Percentiles rank a stretch among this genome's conserved stretches.
phyloP scores from a whole-genome alignment of 2,113 vertebrate species.

The Aviceda subcristata region DNA sequence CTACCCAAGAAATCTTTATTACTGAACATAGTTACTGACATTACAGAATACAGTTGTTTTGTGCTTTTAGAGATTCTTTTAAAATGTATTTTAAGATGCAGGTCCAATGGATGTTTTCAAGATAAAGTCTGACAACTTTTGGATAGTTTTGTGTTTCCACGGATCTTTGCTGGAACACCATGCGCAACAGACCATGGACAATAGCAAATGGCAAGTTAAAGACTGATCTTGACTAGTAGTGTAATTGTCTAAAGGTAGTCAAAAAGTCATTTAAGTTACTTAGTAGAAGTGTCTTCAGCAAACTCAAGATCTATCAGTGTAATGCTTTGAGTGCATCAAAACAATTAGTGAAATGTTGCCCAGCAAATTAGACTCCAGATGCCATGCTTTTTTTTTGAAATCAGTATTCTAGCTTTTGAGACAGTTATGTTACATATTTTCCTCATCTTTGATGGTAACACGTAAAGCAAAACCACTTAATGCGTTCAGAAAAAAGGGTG shows the following conservation, averaged over 20 bases:
- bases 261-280: background rate
- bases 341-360: background rate
- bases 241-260: background rate
- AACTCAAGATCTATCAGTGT: background rate
- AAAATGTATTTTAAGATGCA: background rate
- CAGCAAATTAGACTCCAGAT: background rate
- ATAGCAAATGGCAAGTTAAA: background rate
- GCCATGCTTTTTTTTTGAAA: background rate
- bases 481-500: background rate
- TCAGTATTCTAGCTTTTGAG: background rate
- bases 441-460: background rate
- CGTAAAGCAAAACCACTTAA: background rate
- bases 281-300: background rate
- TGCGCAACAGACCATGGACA: fast-evolving
- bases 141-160: background rate
- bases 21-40: background rate
- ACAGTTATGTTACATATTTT: background rate
- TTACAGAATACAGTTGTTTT: background rate
- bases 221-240: background rate
- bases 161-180: background rate
- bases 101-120: background rate
- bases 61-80: background rate
- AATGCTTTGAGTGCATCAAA: background rate
- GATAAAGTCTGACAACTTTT: background rate
- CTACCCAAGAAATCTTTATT: background rate